Evolutionary conservation across 1,140 invertebrate species (phyloP).

Genomic region (Spodoptera frugiperda): DNA sequence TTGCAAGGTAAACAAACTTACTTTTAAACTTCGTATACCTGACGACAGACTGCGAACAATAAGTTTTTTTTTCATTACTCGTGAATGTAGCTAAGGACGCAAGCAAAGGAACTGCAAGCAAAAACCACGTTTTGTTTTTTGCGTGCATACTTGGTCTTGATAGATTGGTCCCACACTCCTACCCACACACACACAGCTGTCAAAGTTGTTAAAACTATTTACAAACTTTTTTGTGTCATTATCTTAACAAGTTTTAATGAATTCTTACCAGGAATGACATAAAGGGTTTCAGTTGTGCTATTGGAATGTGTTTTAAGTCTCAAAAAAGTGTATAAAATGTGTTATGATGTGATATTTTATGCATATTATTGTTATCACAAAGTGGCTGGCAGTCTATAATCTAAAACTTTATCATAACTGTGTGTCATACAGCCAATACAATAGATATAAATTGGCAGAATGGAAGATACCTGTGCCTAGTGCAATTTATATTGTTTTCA

Average conservation of each 20-base stretch:
- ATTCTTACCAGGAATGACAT: neutral
- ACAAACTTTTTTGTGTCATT: conserved; percentile 24
- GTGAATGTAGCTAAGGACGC: conserved; percentile 27
- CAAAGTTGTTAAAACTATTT: conserved; percentile 37
- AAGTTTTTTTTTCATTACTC: conserved; percentile 15
- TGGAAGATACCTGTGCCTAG: conserved; percentile 41
- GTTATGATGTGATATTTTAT: conserved; percentile 19
- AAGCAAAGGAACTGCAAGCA: conserved; percentile 29
- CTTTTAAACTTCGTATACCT: conserved; percentile 12
- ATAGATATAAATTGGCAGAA: conserved; percentile 29
- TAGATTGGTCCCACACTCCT: conserved; percentile 37
- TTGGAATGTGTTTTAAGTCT: neutral
- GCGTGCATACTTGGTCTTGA: conserved; percentile 30
- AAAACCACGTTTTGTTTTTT: conserved; percentile 37
- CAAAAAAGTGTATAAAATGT: neutral
- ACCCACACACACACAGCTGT: conserved; percentile 27
- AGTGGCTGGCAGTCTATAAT: conserved; percentile 1
- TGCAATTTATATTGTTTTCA: conserved; percentile 50
- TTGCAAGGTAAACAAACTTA: conserved; percentile 87
- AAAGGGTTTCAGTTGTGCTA: neutral
- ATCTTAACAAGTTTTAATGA: neutral
- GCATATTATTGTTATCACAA: conserved; percentile 12
- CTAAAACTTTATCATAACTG: conserved; percentile 30
- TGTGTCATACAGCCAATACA: conserved; percentile 23
- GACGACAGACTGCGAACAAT: conserved; percentile 5